A percentile compares a stretch with the other conserved stretches of the same genome.
Evolutionary conservation across 2,888 invertebrate species (phyloP).

Genomic region (Myopa tessellatipennis): DNA sequence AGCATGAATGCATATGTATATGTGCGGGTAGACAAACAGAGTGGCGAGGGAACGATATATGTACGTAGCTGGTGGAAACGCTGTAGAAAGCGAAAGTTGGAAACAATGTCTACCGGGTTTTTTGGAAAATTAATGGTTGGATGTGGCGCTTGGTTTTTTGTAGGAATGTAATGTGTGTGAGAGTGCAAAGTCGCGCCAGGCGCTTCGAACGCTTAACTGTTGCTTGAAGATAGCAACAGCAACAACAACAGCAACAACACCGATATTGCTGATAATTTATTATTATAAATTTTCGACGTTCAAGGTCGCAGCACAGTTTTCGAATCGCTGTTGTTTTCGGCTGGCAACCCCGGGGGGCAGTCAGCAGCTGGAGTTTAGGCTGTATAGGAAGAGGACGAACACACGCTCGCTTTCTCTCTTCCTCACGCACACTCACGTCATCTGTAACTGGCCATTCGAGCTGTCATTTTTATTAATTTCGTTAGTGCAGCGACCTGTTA

Average conservation of each 20-base stretch:
- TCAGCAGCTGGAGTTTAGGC: conserved; percentile 1
- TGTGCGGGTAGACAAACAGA: not conserved
- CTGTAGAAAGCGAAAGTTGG: conserved; percentile 28
- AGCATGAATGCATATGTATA: not conserved
- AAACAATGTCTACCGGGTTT: conserved; percentile 35
- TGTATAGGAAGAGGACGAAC: not conserved
- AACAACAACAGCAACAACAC: conserved; percentile 19
- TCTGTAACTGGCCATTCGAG: not conserved
- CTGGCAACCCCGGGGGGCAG: conserved; percentile 20
- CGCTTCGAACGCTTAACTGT: conserved; percentile 28
- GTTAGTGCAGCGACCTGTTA: too few species aligned
- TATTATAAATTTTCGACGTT: conserved; percentile 47
- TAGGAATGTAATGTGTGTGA: conserved; percentile 25
- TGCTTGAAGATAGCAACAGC: conserved; percentile 36
- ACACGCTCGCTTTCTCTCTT: conserved; percentile 15
- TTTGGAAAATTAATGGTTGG: conserved; percentile 36
- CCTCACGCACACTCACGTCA: not conserved
- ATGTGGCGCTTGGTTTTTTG: conserved; percentile 22
- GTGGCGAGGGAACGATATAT: not conserved
- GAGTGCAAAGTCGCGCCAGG: conserved; percentile 3
- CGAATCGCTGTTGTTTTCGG: conserved; percentile 8
- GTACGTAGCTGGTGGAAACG: conserved; percentile 15
- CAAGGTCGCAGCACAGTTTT: conserved; percentile 56
- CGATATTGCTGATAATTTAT: conserved; percentile 37
- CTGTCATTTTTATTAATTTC: not conserved